phyloP scores from a whole-genome alignment of 2,797 vertebrate species.

The Semaprochilodus insignis region DNA sequence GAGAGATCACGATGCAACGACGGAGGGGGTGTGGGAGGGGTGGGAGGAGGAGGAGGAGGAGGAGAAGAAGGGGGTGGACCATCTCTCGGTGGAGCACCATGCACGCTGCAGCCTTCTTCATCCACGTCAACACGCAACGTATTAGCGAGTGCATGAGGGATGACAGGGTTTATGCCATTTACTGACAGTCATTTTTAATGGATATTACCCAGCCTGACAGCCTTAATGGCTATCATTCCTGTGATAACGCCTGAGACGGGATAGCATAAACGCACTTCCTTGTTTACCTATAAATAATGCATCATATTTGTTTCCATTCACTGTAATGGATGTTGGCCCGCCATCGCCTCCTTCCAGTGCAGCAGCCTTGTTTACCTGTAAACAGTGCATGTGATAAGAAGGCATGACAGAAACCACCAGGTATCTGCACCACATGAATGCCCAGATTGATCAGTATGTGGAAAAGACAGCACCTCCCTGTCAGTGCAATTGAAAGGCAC shows the following conservation, averaged over 20 bases:
- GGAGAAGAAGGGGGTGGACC: not conserved
- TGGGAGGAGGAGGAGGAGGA: not conserved
- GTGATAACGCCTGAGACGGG: not conserved
- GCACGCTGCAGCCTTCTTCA: conserved; percentile 14
- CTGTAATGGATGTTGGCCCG: not conserved
- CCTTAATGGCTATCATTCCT: not conserved
- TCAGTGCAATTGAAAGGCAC: too few relatives aligned
- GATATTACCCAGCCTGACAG: not conserved
- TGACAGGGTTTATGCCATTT: not conserved
- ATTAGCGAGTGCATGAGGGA: not conserved
- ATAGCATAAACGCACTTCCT: not conserved
- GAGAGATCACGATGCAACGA: conserved; percentile 42
- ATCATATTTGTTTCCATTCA: not conserved
- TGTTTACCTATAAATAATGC: not conserved
- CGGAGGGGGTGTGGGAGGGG: not conserved
- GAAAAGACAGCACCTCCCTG: too few relatives aligned
- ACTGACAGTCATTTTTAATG: not conserved
- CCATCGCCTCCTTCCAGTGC: not conserved
- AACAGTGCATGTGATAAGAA: not conserved
- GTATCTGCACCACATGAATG: not conserved
- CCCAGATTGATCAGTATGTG: not conserved
- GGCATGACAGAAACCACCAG: not conserved
- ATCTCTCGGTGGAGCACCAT: too few relatives aligned
- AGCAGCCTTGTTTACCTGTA: not conserved
- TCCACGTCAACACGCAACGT: not conserved